A percentile compares a stretch with the other conserved stretches of the same genome.
Evolutionary conservation across 2,797 vertebrate genomes (phyloP).

Genomic region (Pseudochaenichthys georgianus): DNA sequence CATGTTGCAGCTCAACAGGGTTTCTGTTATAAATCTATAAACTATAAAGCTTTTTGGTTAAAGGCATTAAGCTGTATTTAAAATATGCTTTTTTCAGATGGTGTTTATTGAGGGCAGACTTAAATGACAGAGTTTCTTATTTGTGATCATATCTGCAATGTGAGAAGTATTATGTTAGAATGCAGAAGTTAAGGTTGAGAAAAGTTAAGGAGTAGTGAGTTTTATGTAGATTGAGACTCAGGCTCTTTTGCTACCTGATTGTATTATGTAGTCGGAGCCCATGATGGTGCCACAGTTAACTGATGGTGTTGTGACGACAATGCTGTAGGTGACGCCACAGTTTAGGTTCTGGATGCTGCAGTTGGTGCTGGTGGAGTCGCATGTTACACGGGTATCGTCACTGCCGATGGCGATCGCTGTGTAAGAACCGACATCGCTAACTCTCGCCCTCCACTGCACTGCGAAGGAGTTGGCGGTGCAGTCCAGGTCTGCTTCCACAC

Average conservation of each 20-base stretch:
- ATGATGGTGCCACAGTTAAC: constrained; percentile 70
- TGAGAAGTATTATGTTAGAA: no score
- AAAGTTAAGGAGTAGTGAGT: neutral
- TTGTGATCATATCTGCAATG: no score
- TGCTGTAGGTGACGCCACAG: constrained; percentile 82
- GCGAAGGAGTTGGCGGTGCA: constrained; percentile 76
- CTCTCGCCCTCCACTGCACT: constrained; percentile 74
- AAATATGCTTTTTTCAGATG: no score
- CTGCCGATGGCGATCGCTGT: constrained; percentile 79
- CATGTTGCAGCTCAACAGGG: no score
- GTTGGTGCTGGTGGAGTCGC: constrained; percentile 58
- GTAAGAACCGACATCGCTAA: constrained; percentile 51
- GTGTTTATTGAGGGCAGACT: no score
- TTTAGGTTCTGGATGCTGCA: constrained; percentile 77
- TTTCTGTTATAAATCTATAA: no score
- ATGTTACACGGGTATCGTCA: constrained; percentile 64
- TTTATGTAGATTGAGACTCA: neutral
- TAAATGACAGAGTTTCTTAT: no score
- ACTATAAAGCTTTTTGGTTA: no score
- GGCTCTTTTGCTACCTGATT: constrained; percentile 76
- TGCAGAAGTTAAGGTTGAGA: neutral
- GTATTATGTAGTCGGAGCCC: constrained; percentile 76
- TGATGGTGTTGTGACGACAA: constrained; percentile 75
- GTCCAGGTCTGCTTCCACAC: constrained; percentile 70
- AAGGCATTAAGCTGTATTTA: no score